Evolutionary conservation across 1,140 invertebrate species (phyloP), one percentile per base, ranked within the genome.

Genomic region (Chlorops oryzae): DNA sequence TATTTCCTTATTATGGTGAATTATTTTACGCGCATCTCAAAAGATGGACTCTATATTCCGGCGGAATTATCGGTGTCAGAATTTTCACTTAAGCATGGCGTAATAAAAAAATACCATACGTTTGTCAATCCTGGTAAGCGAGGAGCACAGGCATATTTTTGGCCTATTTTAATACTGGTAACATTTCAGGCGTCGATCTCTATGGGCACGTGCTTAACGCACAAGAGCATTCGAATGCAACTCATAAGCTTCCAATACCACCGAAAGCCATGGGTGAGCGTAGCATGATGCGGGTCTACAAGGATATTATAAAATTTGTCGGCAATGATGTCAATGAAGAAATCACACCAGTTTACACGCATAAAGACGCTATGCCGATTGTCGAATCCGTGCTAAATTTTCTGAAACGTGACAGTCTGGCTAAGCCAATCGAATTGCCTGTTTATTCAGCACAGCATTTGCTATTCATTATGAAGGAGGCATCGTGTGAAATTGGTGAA

Each of bases 381-480:
- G 67, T 70, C 0, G 50, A 56, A 9, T 57, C 58, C 5, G 65
- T 65, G 12, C 54, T 70, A 4, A 42, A 55, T 0, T 70, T 57
- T 23, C 13, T 70, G 21, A 46, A 55, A 17, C 43, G 43, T n/a
- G 46, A 49, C 13, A 41, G 39, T 1, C 15, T 24, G 0, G 2
- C 34, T 5, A 38, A 44, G 21, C 37, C 25, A 0, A 24, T 46
- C 9, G 21, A 44, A 3, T 59, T 69, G 5, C 12, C 35, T 2
- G 54, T 64, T 1, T 64, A 62, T 24, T 58, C 67, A 5, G 59
- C 70, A 4, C 55, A 61, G 7, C 62, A 67, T 47, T 39, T 70
- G 4, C 44, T 70, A 5, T 64, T 52, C 32, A 43, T 56, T 20
- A 25, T 70, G 0, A 70, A 70, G 22, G 58, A 57, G 23, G 55